Percentiles rank a stretch among this genome's conserved stretches.
phyloP scores from a whole-genome alignment of 2,888 invertebrate genomes.

The Ischnura elegans region DNA sequence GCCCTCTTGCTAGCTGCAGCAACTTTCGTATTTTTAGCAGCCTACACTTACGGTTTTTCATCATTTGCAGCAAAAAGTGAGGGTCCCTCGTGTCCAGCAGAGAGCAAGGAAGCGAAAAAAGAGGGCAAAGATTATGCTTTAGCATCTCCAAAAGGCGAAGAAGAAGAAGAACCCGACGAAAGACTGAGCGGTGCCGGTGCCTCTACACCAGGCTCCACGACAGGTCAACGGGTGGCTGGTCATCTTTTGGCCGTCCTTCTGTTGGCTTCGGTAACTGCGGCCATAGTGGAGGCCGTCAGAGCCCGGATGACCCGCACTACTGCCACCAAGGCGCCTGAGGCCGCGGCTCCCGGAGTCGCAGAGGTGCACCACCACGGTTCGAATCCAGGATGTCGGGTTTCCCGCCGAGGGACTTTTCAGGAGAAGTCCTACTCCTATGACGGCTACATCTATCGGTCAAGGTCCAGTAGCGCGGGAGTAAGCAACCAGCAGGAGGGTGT shows the following conservation, averaged over 20 bases:
- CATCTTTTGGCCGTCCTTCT: conserved; percentile 41
- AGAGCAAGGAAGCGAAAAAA: neutral
- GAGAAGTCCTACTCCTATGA: conserved; percentile 30
- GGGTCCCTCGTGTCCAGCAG: neutral
- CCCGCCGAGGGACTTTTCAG: neutral
- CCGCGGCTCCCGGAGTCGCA: neutral
- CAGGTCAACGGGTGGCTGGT: conserved; percentile 47
- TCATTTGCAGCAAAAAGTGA: neutral
- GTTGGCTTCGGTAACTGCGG: neutral
- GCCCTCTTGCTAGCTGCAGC: neutral
- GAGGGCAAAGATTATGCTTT: neutral
- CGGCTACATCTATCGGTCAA: neutral
- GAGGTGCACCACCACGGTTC: conserved; percentile 8
- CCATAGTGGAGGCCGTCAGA: conserved; percentile 29
- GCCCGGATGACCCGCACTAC: conserved; percentile 18
- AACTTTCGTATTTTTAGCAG: neutral
- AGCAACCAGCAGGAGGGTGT: neutral
- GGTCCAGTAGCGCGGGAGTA: conserved; percentile 37
- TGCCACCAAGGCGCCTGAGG: neutral
- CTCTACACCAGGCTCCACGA: neutral
- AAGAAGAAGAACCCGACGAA: neutral
- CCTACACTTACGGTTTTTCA: conserved; percentile 17
- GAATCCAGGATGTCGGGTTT: neutral
- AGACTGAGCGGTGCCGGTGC: neutral
- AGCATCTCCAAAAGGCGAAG: neutral